A percentile compares a stretch with the other conserved stretches of the same genome.
phyloP scores from a whole-genome alignment of 2,113 vertebrate species.

The Calyptomena viridis region DNA sequence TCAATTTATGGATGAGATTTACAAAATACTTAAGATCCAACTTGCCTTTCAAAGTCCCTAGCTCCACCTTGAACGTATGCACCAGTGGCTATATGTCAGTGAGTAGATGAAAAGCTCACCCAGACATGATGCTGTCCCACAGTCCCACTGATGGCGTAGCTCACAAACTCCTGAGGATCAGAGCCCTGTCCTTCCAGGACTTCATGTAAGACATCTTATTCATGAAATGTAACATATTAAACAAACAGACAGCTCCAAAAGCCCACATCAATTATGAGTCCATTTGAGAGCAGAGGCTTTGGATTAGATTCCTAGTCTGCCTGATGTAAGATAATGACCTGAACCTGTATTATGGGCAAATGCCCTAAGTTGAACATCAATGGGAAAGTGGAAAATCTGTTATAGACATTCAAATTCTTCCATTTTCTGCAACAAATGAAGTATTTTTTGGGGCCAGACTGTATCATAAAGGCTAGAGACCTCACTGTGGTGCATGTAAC shows the following conservation, averaged over 20 bases:
- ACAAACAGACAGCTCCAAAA: not conserved
- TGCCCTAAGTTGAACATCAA: not conserved
- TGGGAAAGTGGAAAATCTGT: not conserved
- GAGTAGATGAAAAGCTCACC: not conserved
- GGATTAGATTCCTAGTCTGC: not conserved
- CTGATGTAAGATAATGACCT: not conserved
- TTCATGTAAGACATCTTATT: not conserved
- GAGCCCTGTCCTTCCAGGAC: not conserved
- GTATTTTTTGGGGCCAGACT: not conserved
- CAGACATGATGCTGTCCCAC: not conserved
- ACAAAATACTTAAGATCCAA: not conserved
- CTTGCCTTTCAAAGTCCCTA: not conserved
- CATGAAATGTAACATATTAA: not conserved
- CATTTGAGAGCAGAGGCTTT: not conserved
- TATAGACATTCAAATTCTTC: not conserved
- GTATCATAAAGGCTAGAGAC: not conserved
- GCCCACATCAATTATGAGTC: not conserved
- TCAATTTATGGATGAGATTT: not conserved
- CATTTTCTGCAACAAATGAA: not conserved
- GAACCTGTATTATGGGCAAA: not conserved
- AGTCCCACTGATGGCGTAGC: not conserved
- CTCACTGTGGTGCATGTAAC: not conserved
- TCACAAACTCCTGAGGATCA: not conserved
- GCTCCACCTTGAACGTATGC: not conserved
- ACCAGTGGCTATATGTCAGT: not conserved